Conservation (phyloP, 2,888 invertebrate genomes). For the Yponomeuta cagnagella region DNA sequence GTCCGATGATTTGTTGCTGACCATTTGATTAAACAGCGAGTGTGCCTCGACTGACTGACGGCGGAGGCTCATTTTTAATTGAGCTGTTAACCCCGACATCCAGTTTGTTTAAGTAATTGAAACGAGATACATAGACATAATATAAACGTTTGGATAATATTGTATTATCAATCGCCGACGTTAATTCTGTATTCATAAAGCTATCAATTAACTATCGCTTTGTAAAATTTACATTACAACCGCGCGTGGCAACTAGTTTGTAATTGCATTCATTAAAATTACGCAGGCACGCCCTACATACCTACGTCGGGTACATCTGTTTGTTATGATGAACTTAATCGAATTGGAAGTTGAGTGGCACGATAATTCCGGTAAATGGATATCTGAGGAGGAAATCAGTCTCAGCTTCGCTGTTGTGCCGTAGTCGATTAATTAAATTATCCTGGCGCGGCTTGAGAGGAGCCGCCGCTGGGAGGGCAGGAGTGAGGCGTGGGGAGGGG, state of each 20-base stretch:
- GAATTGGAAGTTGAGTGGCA: slow-evolving; percentile 56
- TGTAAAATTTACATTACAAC: slow-evolving; percentile 13
- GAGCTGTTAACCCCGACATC: slow-evolving; percentile 2
- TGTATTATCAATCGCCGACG: slow-evolving; percentile 2
- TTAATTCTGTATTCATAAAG: slow-evolving; percentile 16
- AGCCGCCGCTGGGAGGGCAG: slow-evolving; percentile 25
- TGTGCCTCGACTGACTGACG: not conserved
- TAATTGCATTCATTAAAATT: slow-evolving; percentile 20
- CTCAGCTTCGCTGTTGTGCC: slow-evolving; percentile 50
- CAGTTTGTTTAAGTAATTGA: slow-evolving; percentile 15
- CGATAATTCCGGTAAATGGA: slow-evolving; percentile 63
- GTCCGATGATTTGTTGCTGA: slow-evolving; percentile 16
- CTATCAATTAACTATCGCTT: slow-evolving; percentile 17
- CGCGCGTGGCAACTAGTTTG: slow-evolving; percentile 12
- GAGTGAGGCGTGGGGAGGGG: slow-evolving; percentile 14
- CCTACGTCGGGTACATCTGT: slow-evolving; percentile 30
- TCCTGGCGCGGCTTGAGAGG: slow-evolving; percentile 44
- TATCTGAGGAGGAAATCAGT: slow-evolving; percentile 66
- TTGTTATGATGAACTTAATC: slow-evolving; percentile 45
- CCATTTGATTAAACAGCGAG: slow-evolving; percentile 15
- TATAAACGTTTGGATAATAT: slow-evolving; percentile 1
- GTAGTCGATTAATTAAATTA: slow-evolving; percentile 69
- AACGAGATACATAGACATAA: slow-evolving; percentile 5
- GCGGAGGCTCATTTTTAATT: slow-evolving; percentile 3
- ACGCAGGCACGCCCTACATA: slow-evolving; percentile 16